Evolutionary conservation across 2,113 vertebrate species (phyloP).

Genomic region (Hippolais icterina): DNA sequence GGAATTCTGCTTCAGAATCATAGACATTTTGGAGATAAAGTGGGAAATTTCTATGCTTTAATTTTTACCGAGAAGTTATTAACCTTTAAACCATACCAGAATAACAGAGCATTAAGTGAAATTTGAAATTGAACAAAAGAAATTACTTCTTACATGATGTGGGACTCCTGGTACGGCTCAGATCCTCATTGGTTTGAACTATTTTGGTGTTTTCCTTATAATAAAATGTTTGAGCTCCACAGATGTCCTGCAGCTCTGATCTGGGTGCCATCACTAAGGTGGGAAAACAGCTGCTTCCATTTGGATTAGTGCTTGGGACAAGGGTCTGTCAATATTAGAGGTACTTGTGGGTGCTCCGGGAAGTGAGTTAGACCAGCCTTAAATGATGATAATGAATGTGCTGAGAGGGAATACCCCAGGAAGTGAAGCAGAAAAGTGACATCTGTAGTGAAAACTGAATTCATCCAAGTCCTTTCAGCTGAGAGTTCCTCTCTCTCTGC

Average conservation of each 20-base stretch:
- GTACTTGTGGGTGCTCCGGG: background rate
- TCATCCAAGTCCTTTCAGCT: background rate
- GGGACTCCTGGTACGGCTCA: background rate
- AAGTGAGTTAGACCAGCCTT: background rate
- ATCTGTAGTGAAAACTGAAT: background rate
- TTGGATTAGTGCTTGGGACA: background rate
- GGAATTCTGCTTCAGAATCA: background rate
- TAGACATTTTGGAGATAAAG: background rate
- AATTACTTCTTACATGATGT: accelerated
- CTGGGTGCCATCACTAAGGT: background rate
- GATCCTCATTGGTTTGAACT: background rate
- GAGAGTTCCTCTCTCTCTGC: background rate
- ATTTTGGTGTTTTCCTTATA: accelerated
- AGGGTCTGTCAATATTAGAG: background rate
- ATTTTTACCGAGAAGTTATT: background rate
- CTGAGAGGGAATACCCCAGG: background rate
- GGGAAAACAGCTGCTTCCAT: background rate
- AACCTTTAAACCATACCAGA: background rate
- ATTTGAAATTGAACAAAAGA: background rate
- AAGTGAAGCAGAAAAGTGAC: background rate
- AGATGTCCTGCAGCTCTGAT: accelerated
- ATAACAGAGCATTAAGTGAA: background rate
- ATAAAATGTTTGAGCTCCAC: background rate
- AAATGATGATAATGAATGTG: background rate
- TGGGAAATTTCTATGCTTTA: accelerated